These are phyloP conservation scores for Oscarella lobularis DNA, from an alignment of 37 sponge, comb jelly and placozoan species.

Conservation along the genomic window DNA sequence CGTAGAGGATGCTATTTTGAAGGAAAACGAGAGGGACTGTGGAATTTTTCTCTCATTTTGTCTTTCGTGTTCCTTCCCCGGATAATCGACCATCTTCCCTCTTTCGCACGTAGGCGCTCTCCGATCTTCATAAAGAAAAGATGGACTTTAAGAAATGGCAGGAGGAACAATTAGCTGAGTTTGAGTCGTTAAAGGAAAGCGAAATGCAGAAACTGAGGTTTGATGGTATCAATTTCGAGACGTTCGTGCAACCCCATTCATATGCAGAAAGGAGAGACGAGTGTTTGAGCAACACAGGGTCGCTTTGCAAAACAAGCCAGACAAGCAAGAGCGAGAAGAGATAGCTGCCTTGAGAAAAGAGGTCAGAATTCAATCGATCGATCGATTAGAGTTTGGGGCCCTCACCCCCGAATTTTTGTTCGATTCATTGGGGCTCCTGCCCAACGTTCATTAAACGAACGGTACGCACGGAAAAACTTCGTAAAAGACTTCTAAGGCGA, in stretches of 20 bases:
- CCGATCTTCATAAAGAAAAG: slow-evolving; percentile 32
- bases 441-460: no score
- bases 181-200: slow-evolving; percentile 57
- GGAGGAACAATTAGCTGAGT: slow-evolving; percentile 28
- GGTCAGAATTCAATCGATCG: slow-evolving; percentile 20
- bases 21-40: no score
- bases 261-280: slow-evolving; percentile 45
- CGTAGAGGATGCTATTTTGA: no score
- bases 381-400: no score
- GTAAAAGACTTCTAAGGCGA: no score
- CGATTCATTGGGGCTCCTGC: no score
- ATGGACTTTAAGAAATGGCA: slow-evolving; percentile 51
- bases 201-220: slow-evolving; percentile 71
- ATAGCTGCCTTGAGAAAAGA: slow-evolving; percentile 32
- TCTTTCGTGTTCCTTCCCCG: no score
- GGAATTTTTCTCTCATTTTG: no score
- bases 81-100: no score
- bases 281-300: slow-evolving; percentile 57
- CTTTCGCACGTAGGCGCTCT: no score
- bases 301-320: slow-evolving; percentile 15
- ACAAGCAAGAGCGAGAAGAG: slow-evolving; percentile 59
- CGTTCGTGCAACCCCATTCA: not conserved
- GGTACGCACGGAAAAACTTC: no score
- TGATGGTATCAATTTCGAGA: not conserved
- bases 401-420: no score